Evolutionary conservation across 2,797 vertebrate species (phyloP), one percentile per base, ranked within the genome.

Genomic region (Mionectes olivaceus): DNA sequence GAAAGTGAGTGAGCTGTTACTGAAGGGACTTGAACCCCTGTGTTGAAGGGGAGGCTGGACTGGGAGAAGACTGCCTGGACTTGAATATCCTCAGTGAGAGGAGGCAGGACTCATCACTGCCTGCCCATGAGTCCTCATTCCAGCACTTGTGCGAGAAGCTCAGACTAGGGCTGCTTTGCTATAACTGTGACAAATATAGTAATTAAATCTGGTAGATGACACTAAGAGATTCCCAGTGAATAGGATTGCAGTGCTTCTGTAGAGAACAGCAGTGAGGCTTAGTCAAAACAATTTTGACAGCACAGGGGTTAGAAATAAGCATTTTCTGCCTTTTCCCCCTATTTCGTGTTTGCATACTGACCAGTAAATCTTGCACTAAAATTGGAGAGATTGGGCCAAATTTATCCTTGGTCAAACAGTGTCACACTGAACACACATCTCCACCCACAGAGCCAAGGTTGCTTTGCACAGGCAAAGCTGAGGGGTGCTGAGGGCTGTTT

Each of bases 91-190:
- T 15, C 33, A 14, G 33, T 4, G 18, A 19, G 11, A 70, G 60
- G 59, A 43, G 35, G 43, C 61, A 82, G 81, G 53, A n/a, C n/a
- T 67, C 5, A 1, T 3, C 37, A 5, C 33, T 64, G 25, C 61
- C 50, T 47, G 43, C 19, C 82, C 1, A 0, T 1, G 2, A 37
- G 47, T 32, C n/a, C 30, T 47, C 24, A 25, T 44, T 59, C 33
- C 55, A 68, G 67, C 0, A 1, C 41, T 9, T 39, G 12, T 30
- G 49, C 0, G 0, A 52, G 57, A 35, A 61, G 75, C 56, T 56
- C 69, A 32, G 32, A 30, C 50, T 39, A 2, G 25, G 10, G 11
- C 55, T 89, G 77, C 70, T 83, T 25, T 52, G 68, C 87, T 74
- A 0, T 33, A 37, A 17, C 79, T 81, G 60, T 63, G 86, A 52